Base-by-base conservation (phyloP, 2,113 vertebrate genomes). In the Pipa parva region DNA sequence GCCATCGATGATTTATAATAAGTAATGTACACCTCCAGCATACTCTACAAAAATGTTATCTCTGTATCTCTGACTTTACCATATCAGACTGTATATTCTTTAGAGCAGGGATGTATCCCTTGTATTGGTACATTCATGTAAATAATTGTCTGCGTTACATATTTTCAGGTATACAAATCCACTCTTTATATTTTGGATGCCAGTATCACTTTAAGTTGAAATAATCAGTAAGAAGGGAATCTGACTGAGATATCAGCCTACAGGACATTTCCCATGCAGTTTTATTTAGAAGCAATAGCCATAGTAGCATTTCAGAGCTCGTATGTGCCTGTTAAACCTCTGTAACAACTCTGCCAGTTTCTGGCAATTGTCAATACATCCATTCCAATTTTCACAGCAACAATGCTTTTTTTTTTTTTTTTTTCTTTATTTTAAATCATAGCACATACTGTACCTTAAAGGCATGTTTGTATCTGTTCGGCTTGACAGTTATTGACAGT, bases 401-500 rank as follows among this genome's bases (percentile, higher is more conserved):
- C 72, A 76, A n/a, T n/a, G 73, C 65, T 76, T 69, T 63, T 5
- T 18, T 42, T 39, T 39, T 13, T 12, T 13, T 12, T 39, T 3
- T 42, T 6, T 42, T 12, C 6, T 7, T 42, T 5, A n/a, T 6
- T 79, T 65, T 71, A 71, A 62, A 73, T 63, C 45, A 10, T 2
- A n/a, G 63, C 63, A 61, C 66, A 61, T 61, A 28, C 56, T 25
- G 1, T 37, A 62, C 72, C 78, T 78, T 28, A 12, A 63, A 75
- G 83, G 82, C 81, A 78, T 80, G 62, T 83, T 78, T 72, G 52
- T 56, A 65, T 79, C 64, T 63, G 72, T 78, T 80, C 29, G 76
- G 76, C 80, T 89, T 84, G 83, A 92, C 89, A 80, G 78, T 63
- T 90, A 93, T 88, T 86, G 92, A 88, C 89, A 85, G 80, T 81